Evolutionary conservation across 1,140 invertebrate species (phyloP).

Genomic region (Nylanderia fulva): DNA sequence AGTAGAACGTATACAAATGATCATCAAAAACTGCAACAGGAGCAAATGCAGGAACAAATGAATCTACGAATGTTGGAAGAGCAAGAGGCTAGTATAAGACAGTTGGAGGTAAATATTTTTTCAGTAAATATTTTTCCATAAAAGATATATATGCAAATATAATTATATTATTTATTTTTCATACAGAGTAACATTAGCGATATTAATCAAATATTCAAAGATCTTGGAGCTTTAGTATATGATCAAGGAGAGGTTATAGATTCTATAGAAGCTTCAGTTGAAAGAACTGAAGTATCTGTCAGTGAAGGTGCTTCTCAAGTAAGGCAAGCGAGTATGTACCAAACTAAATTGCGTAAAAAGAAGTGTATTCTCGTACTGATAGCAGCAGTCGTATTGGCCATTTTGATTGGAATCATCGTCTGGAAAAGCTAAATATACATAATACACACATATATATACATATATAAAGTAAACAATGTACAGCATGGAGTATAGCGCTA

Average conservation of each 20-base stretch:
- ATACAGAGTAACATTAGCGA: constrained; percentile 96
- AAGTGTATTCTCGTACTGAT: constrained; percentile 92
- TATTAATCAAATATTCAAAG: constrained; percentile 99
- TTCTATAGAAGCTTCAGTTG: constrained; percentile 98
- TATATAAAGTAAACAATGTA: background rate
- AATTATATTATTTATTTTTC: constrained; percentile 34
- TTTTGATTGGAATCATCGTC: constrained; percentile 91
- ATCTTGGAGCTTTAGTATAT: constrained; percentile 97
- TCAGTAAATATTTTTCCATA: constrained; percentile 4
- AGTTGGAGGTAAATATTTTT: constrained; percentile 92
- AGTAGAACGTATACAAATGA: constrained; percentile 80
- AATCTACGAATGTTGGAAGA: constrained; percentile 95
- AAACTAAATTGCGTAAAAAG: constrained; percentile 95
- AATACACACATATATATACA: background rate
- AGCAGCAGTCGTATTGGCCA: constrained; percentile 88
- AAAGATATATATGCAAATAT: constrained; percentile 85
- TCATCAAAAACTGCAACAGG: constrained; percentile 85
- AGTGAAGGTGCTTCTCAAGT: constrained; percentile 93
- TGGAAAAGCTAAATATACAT: constrained; percentile 79
- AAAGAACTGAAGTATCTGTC: constrained; percentile 95
- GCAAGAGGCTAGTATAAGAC: constrained; percentile 95
- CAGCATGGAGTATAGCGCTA: constrained; percentile 43
- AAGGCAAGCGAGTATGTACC: constrained; percentile 93
- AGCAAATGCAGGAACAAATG: constrained; percentile 94
- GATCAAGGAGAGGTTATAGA: constrained; percentile 98